Evolutionary conservation across 2,888 invertebrate genomes (phyloP).

Genomic region (Melangyna quadrimaculata): DNA sequence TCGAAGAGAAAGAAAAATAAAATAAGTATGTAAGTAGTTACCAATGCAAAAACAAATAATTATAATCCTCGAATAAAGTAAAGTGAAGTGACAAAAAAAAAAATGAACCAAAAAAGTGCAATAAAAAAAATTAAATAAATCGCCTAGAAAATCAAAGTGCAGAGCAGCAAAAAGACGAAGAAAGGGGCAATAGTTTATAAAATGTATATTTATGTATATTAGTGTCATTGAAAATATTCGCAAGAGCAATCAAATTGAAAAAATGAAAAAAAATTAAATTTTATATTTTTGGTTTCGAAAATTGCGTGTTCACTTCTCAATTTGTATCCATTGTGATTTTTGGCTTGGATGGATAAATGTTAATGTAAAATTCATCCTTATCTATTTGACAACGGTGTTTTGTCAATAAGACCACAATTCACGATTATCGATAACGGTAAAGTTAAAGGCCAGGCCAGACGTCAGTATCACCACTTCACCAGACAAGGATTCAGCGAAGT

Average conservation of each 20-base stretch:
- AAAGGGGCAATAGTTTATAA: conserved; percentile 40
- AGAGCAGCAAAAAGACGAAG: not conserved
- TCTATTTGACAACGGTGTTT: conserved; percentile 42
- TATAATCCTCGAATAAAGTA: conserved; percentile 43
- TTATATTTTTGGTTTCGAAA: conserved; percentile 23
- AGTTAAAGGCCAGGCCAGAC: not conserved
- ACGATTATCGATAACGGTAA: conserved; percentile 11
- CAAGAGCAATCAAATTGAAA: conserved; percentile 30
- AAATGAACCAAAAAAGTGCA: conserved; percentile 60
- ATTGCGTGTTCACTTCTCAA: not conserved
- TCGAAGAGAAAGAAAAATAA: conserved; percentile 13
- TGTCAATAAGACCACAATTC: conserved; percentile 25
- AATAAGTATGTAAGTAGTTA: not conserved
- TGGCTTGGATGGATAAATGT: conserved; percentile 12
- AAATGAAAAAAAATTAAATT: not conserved
- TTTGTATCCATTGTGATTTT: not conserved
- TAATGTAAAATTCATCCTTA: conserved; percentile 41
- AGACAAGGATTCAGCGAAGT: not conserved
- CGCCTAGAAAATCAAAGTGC: conserved; percentile 7
- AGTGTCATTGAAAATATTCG: conserved; percentile 61
- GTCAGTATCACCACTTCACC: not conserved
- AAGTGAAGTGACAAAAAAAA: conserved; percentile 46
- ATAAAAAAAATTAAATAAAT: conserved; percentile 53
- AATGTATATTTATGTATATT: conserved; percentile 56
- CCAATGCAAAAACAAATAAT: conserved; percentile 49